Evolutionary conservation across 2,888 invertebrate genomes (phyloP), one percentile per base, ranked within the genome.

Genomic region (Scelioninae gen. 2): DNA sequence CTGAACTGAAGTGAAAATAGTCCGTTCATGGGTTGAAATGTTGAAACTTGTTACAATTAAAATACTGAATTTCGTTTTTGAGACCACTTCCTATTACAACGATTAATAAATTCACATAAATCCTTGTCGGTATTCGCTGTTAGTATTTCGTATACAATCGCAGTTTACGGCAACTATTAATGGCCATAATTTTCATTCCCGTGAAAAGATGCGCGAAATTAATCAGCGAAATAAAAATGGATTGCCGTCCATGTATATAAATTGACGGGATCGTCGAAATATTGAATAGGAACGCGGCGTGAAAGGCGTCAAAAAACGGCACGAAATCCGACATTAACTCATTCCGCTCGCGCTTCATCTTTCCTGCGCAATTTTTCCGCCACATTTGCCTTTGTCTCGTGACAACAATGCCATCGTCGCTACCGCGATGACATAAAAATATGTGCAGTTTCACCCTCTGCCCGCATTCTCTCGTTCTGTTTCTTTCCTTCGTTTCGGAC

Each of bases 371-470:
- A 81, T 83, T 84, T 83, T 83, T 83, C 81, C 81, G 83, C 80
- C 80, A 81, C 81, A 85, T 86, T 82, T 85, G 85, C 82, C 81
- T 88, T 78, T 83, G 84, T 78, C 86, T 89, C 76, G 84, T 88
- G 77, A 88, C 87, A 74, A 89, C 89, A 77, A 85, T 84, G 83
- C 84, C 83, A 80, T 81, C 82, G 80, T 79, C 79, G 79, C 78
- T 78, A 77, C 81, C 80, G 79, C 80, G 83, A 83, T 85, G 84
- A 85, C 85, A 83, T 84, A 83, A 84, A 85, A 85, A 84, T 85
- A 84, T 85, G 84, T 83, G 81, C 83, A 75, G 73, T 77, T 77
- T 78, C 80, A 75, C 28, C 39, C 61, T 16, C 28, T 31, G 11
- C 43, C 10, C n/a, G n/a, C 37, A 75, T 77, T 78, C 78, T 76